phyloP scores from a whole-genome alignment of 1,140 invertebrate species.

The Nebria ingens region DNA sequence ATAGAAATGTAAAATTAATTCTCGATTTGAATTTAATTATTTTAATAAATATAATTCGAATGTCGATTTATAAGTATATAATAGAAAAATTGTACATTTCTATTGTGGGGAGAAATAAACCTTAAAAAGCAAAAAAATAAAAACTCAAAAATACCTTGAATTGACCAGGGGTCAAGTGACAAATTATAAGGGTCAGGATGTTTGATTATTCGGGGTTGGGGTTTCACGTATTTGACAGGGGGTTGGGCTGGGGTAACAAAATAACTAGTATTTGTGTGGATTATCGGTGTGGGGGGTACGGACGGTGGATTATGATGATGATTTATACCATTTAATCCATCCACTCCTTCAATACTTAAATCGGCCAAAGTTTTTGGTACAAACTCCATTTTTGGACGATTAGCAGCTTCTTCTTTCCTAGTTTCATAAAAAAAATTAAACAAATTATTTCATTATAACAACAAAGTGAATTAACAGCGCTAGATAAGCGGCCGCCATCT shows the following conservation, averaged over 20 bases:
- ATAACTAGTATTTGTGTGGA: no score
- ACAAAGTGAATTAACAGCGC: no score
- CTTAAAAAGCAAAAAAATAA: conserved; percentile 23
- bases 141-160: conserved; percentile 31
- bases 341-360: conserved; percentile 65
- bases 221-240: conserved; percentile 14
- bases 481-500: no score
- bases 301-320: conserved; percentile 15
- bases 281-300: not conserved
- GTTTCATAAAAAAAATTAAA: conserved; percentile 2
- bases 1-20: no score
- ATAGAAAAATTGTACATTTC: no score
- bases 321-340: conserved; percentile 37
- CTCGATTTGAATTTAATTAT: no score
- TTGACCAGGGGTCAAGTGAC: conserved; percentile 26
- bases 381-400: conserved; percentile 82
- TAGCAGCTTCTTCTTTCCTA: conserved; percentile 82
- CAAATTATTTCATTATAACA: no score
- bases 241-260: conserved; percentile 14
- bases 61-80: no score
- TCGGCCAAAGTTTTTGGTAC: conserved; percentile 86
- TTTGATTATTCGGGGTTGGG: conserved; percentile 20
- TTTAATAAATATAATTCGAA: no score
- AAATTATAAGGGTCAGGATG: conserved; percentile 27
- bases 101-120: no score